A percentile compares a stretch with the other conserved stretches of the same genome.
These are phyloP conservation scores for Coleophora flavipennella DNA, from an alignment of 2,888 invertebrate species.

Conservation along the genomic window DNA sequence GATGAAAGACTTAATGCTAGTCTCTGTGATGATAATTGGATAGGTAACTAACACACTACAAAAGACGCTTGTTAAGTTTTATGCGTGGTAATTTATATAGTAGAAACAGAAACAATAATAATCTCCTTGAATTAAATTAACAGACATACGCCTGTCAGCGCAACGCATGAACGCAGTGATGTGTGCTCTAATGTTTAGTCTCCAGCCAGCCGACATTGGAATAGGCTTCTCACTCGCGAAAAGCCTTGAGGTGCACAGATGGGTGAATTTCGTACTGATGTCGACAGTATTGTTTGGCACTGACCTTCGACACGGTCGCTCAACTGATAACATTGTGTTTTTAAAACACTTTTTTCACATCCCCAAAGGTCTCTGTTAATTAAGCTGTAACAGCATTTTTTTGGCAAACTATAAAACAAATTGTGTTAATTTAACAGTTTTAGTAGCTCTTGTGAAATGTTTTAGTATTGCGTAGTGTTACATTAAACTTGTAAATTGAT, in stretches of 20 bases:
- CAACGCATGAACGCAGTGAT: conserved; percentile 14
- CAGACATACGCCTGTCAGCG: conserved; percentile 4
- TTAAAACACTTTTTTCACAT: conserved; percentile 1
- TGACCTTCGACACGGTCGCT: conserved; percentile 19
- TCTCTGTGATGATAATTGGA: no score
- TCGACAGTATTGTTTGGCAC: conserved; percentile 11
- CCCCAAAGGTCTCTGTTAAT: neutral
- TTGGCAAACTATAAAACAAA: no score
- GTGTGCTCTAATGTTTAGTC: conserved; percentile 36
- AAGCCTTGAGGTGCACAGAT: conserved; percentile 37
- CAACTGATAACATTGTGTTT: conserved; percentile 38
- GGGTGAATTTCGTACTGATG: conserved; percentile 31
- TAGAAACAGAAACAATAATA: neutral
- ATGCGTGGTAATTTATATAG: no score
- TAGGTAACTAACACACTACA: no score
- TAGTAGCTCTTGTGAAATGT: no score
- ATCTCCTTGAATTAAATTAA: conserved; percentile 4
- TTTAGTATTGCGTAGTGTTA: no score
- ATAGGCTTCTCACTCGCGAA: conserved; percentile 31
- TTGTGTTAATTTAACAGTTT: no score
- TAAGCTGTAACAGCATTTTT: neutral
- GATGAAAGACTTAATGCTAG: no score
- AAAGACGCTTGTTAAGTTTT: no score
- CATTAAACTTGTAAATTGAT: no score
- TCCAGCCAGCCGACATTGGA: conserved; percentile 37